Evolutionary conservation across 2,888 invertebrate species (phyloP).

Genomic region (Aleiodes alternator): DNA sequence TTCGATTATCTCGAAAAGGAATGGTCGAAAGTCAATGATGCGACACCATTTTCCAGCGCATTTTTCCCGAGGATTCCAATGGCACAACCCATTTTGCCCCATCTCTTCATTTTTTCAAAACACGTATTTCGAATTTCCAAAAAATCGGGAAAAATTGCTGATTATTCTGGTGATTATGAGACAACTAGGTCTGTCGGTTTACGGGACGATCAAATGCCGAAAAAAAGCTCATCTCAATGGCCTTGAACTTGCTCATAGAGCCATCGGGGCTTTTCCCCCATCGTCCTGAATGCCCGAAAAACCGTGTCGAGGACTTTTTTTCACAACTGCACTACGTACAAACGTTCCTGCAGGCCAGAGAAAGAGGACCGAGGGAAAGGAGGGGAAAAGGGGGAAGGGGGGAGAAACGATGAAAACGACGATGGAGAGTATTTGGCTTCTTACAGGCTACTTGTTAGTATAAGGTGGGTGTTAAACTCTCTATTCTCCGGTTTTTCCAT

Average conservation of each 20-base stretch:
- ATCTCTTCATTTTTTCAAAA: too few species aligned
- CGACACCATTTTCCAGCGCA: not conserved
- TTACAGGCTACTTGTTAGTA: constrained; percentile 74
- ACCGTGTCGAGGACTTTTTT: constrained; percentile 71
- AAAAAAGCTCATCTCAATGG: constrained; percentile 57
- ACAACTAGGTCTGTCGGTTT: constrained; percentile 65
- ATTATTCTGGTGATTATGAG: constrained; percentile 42
- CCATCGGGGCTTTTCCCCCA: constrained; percentile 60
- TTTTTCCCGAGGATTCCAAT: too few species aligned
- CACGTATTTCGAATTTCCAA: constrained; percentile 22
- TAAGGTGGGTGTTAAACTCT: constrained; percentile 66
- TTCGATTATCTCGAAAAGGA: not conserved
- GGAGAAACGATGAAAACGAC: constrained; percentile 50
- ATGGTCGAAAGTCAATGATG: not conserved
- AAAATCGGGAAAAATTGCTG: not conserved
- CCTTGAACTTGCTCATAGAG: constrained; percentile 69
- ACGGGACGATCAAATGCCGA: constrained; percentile 58
- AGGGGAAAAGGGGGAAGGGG: not conserved
- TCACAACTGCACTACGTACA: constrained; percentile 54
- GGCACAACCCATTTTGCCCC: too few species aligned
- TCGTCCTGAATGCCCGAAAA: constrained; percentile 65
- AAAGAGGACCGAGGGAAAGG: constrained; percentile 45
- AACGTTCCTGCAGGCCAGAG: constrained; percentile 59
- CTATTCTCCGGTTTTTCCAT: constrained; percentile 38
- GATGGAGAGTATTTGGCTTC: constrained; percentile 63